Base-by-base conservation (phyloP, 2,113 vertebrate genomes). In the Pseudorectes ferrugineus region DNA sequence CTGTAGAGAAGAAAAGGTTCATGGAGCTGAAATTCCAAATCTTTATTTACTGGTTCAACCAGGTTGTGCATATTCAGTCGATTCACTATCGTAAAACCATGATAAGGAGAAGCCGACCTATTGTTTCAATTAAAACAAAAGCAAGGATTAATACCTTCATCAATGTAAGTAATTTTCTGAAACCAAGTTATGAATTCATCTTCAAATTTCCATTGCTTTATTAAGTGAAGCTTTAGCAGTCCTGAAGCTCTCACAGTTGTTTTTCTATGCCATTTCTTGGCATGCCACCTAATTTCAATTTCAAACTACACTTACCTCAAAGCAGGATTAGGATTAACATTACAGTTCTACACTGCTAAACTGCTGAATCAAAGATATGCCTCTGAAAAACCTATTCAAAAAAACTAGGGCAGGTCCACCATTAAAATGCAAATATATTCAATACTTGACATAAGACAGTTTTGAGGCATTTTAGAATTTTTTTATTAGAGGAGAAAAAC, bases 11-110 rank as follows among this genome's bases (percentile, higher is more conserved):
- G 98, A 96, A 99, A 99, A 11, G 99, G 99, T 92, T 99, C 99
- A 54, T 99, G 99, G 49, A 99, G 98, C 94, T 99, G 99, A 97
- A 99, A 99, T 93, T 99, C 99, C 92, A 99, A 94, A 93, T 99
- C 99, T 97, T 99, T 99, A 97, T 99, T 99, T 92, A 99, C 99
- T 11, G 99, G 99, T 93, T 99, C 99, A 95, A 99, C 99, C 40
- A 99, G 97, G 92, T 99, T 99, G 86, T 99, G 98, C 89, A 99
- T 98, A 92, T 98, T 99, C 73, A 99, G 98, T 84, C 99, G 98
- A 97, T 99, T 99, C 98, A 99, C 99, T 93, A 99, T 99, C 1
- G 99, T 99, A 96, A 99, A 99, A 94, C 99, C 99, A 97, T 99
- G 99, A 71, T 98, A 98, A 88, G 99, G 99, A 61, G 99, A 99